Percentiles rank a stretch among this genome's conserved stretches.
Evolutionary conservation across 2,888 invertebrate genomes (phyloP).

Genomic region (Diadegma fenestrale): DNA sequence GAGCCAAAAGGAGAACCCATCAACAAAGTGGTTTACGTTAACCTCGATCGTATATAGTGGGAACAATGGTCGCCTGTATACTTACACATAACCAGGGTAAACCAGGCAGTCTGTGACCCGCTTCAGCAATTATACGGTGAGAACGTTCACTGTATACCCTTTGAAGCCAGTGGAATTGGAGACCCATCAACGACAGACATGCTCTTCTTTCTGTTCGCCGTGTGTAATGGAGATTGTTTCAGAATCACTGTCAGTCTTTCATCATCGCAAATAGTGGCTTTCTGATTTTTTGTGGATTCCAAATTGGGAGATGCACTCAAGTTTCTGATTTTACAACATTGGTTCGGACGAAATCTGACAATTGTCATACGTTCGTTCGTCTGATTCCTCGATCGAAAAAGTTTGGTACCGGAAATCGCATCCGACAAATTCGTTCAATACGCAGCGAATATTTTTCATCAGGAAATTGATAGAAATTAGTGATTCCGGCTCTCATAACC

Average conservation of each 20-base stretch:
- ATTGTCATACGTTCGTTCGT: not conserved
- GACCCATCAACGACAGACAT: constrained; percentile 52
- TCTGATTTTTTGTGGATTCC: not conserved
- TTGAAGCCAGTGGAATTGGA: constrained; percentile 60
- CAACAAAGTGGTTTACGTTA: constrained; percentile 19
- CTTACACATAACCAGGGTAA: constrained; percentile 49
- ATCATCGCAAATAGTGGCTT: not conserved
- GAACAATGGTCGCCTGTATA: constrained; percentile 31
- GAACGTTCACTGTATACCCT: constrained; percentile 42
- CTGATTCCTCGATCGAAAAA: not conserved
- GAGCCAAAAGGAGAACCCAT: constrained; percentile 45
- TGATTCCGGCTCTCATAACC: constrained; percentile 8
- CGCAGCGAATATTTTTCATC: not conserved
- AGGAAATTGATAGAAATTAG: not conserved
- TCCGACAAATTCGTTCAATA: not conserved
- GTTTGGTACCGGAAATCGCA: no score
- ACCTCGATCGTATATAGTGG: constrained; percentile 9
- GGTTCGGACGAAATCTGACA: not conserved
- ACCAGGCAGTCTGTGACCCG: constrained; percentile 12
- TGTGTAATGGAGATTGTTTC: constrained; percentile 33
- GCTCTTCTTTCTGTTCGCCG: constrained; percentile 7
- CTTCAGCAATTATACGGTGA: constrained; percentile 18
- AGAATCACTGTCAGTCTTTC: not conserved
- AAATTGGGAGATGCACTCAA: not conserved
- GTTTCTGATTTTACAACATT: not conserved